These are phyloP conservation scores for Nasonia longicornis DNA, from an alignment of 1,140 invertebrate genomes.

Conservation along the genomic window DNA sequence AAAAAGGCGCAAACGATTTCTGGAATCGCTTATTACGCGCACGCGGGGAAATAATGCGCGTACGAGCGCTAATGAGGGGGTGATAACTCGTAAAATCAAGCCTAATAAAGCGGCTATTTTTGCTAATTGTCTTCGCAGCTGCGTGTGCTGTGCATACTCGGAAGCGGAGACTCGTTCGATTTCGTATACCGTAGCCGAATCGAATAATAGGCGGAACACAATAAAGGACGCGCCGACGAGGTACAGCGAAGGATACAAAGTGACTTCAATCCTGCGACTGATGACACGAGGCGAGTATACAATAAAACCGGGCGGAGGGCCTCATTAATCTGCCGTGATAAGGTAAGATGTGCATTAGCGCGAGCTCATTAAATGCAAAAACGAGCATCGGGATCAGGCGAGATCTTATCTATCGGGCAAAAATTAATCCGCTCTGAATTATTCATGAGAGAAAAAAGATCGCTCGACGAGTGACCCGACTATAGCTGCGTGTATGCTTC, in stretches of 20 bases:
- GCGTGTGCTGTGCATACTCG: too few species aligned
- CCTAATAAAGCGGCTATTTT: not conserved
- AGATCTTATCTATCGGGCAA: not conserved
- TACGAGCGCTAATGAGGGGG: not conserved
- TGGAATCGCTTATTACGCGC: conserved; percentile 8
- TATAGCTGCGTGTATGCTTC: not conserved
- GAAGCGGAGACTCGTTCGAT: too few species aligned
- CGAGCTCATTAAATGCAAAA: not conserved
- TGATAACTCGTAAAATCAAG: not conserved
- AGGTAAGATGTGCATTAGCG: conserved; percentile 14
- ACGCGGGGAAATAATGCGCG: not conserved
- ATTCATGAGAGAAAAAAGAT: not conserved
- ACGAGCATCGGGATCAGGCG: not conserved
- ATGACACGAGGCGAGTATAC: not conserved
- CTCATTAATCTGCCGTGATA: conserved; percentile 29
- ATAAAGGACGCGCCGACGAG: too few species aligned
- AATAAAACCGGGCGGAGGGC: not conserved
- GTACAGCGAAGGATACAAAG: not conserved
- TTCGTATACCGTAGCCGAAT: too few species aligned
- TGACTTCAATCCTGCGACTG: not conserved
- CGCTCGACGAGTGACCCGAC: not conserved
- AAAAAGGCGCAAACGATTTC: conserved; percentile 17
- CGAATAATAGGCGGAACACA: too few species aligned
- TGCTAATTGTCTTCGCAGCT: not conserved
- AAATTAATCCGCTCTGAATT: conserved; percentile 25